Percentiles rank a stretch among this genome's conserved stretches.
These are phyloP conservation scores for Hippasteria phrygiana DNA, from an alignment of 53 echinoderm and acorn worm genomes.

Conservation along the genomic window DNA sequence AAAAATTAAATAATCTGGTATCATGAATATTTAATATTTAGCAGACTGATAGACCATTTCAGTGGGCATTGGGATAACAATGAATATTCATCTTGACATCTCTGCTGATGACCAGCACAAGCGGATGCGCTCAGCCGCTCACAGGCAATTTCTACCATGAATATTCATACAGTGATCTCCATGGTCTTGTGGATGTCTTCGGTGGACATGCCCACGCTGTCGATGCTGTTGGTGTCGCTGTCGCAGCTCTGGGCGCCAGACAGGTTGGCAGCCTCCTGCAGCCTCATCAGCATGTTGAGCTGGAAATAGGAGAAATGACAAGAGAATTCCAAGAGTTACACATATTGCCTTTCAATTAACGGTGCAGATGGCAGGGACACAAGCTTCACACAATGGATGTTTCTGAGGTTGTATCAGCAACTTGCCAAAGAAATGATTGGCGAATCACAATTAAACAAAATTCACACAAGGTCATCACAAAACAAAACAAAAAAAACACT, in stretches of 20 bases:
- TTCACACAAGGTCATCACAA: too few relatives aligned
- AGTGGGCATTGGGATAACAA: too few relatives aligned
- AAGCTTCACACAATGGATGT: too few relatives aligned
- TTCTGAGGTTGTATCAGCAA: too few relatives aligned
- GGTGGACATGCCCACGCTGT: constrained; percentile 90
- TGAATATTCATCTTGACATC: too few relatives aligned
- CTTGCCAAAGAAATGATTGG: too few relatives aligned
- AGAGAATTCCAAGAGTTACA: not conserved
- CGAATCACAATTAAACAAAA: too few relatives aligned
- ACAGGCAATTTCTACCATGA: not conserved
- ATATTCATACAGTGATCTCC: constrained; percentile 44
- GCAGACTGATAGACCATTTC: not conserved
- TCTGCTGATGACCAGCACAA: too few relatives aligned
- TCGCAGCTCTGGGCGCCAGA: constrained; percentile 90
- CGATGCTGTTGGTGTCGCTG: constrained; percentile 95
- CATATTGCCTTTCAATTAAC: not conserved
- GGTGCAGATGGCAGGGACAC: too few relatives aligned
- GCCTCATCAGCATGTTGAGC: constrained; percentile 98
- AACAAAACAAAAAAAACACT: too few relatives aligned
- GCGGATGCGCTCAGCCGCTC: not conserved
- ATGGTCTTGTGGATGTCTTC: constrained; percentile 79
- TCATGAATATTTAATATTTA: not conserved
- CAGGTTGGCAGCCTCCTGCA: constrained; percentile 97
- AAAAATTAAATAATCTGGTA: too few relatives aligned
- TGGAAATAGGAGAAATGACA: constrained; percentile 41